A percentile compares a stretch with the other conserved stretches of the same genome.
These are phyloP conservation scores for Bubo bubo DNA, from an alignment of 2,113 vertebrate species.

Conservation along the genomic window DNA sequence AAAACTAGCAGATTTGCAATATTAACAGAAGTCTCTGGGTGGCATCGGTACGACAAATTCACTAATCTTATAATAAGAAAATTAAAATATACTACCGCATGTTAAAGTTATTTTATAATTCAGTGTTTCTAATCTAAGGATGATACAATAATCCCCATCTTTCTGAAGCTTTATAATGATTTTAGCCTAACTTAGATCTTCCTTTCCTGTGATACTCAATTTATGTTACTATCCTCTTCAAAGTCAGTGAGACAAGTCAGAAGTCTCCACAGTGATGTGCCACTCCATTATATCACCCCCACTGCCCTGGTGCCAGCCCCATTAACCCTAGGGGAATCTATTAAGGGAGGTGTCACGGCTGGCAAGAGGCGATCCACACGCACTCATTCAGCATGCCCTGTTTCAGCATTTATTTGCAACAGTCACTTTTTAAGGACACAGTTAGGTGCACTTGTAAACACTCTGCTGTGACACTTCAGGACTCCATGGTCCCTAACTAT, in stretches of 20 bases:
- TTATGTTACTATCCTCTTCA: not conserved
- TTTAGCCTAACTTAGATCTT: not conserved
- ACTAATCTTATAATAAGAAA: not conserved
- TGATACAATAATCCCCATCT: not conserved
- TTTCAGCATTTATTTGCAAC: not conserved
- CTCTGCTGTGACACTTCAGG: fast-evolving
- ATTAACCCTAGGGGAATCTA: slow-evolving; percentile 70
- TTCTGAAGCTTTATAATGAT: not conserved
- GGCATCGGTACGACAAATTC: not conserved
- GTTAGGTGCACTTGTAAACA: not conserved
- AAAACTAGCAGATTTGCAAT: slow-evolving; percentile 26
- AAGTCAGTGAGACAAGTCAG: not conserved
- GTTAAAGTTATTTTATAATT: not conserved
- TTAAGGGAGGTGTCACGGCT: not conserved
- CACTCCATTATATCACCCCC: slow-evolving; percentile 22
- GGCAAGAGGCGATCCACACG: not conserved
- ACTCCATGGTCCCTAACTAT: not conserved
- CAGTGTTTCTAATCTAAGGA: not conserved
- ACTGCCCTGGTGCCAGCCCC: slow-evolving; percentile 51
- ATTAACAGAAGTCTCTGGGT: slow-evolving; percentile 39
- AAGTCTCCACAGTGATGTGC: not conserved
- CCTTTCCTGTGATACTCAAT: not conserved
- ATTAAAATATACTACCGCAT: not conserved
- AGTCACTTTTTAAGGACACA: not conserved
- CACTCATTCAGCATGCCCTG: slow-evolving; percentile 8